Base-by-base conservation (phyloP, 2,888 invertebrate genomes). In the Unio pictorum region DNA sequence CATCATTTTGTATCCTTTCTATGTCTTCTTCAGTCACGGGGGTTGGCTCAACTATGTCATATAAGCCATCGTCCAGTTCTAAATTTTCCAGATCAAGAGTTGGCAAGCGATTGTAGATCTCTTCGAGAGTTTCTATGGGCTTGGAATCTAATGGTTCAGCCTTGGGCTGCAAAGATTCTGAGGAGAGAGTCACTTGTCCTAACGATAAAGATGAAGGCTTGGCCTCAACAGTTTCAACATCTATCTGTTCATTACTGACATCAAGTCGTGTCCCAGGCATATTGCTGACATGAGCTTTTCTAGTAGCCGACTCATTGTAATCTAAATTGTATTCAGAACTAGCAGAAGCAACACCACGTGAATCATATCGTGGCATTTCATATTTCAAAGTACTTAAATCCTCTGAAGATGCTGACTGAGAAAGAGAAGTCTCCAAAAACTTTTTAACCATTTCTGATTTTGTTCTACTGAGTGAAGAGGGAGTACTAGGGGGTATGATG, bases 81-180 rank as follows among this genome's bases (percentile, higher is more conserved):
- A 93, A 92, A 85, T 91, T 89, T 84, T 92, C 91, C 74, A 90
- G 89, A 88, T 94, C 93, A 67, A 95, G 88, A 1, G 94, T 93
- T 63, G 94, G 94, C 83, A 95, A 91, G 84, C 92, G 91, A 34
- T 93, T 91, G 81, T 94, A 90, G 71, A 94, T 93, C 71, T 87
- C 85, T 58, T 85, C 83, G 45, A 87, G 45, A 45, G 45, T 45
- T 45, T 45, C 45, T 3, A 11, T 3, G 3, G 45, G 15, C 45
- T 45, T 45, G 45, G 45, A 45, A 45, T 45, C 45, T 45, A 3
- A 45, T 45, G 45, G 45, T 45, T 45, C 45, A 45, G 11, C 45
- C 45, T 45, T 45, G 45, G 45, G 45, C 45, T 45, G 45, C 45
- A 45, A 45, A 45, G 45, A 45, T 45, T 45, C 45, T 45, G 45